Evolutionary conservation across 1,140 invertebrate species (phyloP).

Genomic region (Drosophila kikkawai): DNA sequence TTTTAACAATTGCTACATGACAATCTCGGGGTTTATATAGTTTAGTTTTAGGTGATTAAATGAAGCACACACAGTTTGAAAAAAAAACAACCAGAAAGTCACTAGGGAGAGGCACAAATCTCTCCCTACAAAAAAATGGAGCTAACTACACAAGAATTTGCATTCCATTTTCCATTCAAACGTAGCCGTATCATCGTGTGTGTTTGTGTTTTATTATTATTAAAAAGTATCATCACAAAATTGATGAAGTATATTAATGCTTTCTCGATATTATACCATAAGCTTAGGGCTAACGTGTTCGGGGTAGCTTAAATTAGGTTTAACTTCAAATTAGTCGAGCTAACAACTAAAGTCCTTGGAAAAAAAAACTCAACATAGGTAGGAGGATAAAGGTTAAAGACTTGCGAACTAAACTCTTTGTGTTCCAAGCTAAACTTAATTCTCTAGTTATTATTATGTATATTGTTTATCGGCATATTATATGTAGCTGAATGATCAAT

Average conservation of each 20-base stretch:
- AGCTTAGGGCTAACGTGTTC: constrained; percentile 68
- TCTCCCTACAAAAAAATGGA: constrained; percentile 14
- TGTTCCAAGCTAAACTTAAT: constrained; percentile 73
- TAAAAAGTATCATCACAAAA: constrained; percentile 74
- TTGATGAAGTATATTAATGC: constrained; percentile 72
- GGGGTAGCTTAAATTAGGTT: constrained; percentile 56
- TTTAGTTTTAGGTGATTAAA: constrained; percentile 12
- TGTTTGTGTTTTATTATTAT: constrained; percentile 46
- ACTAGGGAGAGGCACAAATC: background rate
- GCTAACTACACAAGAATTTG: constrained; percentile 52
- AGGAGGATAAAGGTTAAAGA: constrained; percentile 15
- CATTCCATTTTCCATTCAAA: constrained; percentile 36
- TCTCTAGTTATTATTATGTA: constrained; percentile 43
- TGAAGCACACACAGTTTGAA: constrained; percentile 57
- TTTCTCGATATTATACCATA: constrained; percentile 37
- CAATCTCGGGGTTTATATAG: constrained; percentile 9
- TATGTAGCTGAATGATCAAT: constrained; percentile 56
- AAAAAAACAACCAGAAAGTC: constrained; percentile 68
- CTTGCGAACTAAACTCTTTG: constrained; percentile 54
- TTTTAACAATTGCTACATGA: constrained; percentile 14
- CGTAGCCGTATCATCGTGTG: constrained; percentile 28
- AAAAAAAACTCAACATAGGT: constrained; percentile 31
- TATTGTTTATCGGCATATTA: constrained; percentile 63
- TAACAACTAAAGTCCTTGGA: constrained; percentile 34
- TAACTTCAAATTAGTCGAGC: constrained; percentile 54